Base-by-base conservation (phyloP, 2,113 vertebrate species). In the Anarrhichthys ocellatus region DNA sequence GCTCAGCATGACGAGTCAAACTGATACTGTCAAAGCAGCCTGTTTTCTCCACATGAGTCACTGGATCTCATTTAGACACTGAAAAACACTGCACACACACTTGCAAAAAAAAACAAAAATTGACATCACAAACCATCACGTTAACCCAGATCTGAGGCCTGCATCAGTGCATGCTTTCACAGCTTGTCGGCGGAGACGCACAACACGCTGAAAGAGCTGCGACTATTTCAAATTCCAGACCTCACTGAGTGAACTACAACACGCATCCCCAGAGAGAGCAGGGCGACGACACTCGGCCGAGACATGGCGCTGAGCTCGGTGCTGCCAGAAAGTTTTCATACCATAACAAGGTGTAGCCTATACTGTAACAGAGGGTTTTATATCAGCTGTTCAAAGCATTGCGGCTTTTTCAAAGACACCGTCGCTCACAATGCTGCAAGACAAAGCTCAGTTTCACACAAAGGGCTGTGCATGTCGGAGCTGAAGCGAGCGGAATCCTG, bases 31-130 rank as follows among this genome's bases (percentile, higher is more conserved):
- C 89, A 91, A 34, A 66, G 90, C 83, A 89, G 85, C 76, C 85
- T 85, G 87, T 87, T 91, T 90, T 93, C 91, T 91, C 82, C 68
- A 73, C 88, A 92, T 94, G 93, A 95, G 88, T 95, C 94, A 94
- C 81, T n/a, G 64, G 78, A 83, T 86, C 90, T 88, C 80, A 73
- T 92, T 92, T 90, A 89, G 90, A 91, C 72, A 56, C 48, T 48
- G 76, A 92, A 65, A 88, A 91, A 91, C 84, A 80, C 63, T 65
- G 56, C 11, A 83, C 59, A 70, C 10, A 27, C 11, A 27, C 54
- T 58, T 58, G 54, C 48, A 50, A 32, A 32, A 32, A 32, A 32
- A 32, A 4, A 29, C 2, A 80, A 86, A 84, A 87, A 72, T 74
- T 89, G 67, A 90, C 79, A 87, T 78, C 64, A 78, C 83, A 87